Percentiles rank a stretch among this genome's conserved stretches.
Conservation (phyloP, 1,140 invertebrate species). For the Drosophila rhopaloa region DNA sequence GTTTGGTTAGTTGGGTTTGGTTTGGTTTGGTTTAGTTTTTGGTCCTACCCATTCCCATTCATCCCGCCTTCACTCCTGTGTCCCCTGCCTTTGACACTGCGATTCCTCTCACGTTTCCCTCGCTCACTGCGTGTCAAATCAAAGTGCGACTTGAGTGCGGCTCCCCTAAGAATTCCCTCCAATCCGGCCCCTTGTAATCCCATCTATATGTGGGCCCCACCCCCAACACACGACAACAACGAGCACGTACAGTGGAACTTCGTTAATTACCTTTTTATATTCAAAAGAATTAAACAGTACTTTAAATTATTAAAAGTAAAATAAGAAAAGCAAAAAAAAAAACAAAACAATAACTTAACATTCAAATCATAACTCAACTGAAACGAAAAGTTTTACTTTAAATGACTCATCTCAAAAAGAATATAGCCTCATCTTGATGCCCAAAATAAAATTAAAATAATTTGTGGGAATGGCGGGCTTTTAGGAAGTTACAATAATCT, state of each 20-base stretch:
- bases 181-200: not conserved
- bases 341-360: not conserved
- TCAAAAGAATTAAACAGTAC: too few relatives aligned
- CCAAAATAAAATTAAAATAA: too few relatives aligned
- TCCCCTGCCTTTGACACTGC: not conserved
- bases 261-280: not conserved
- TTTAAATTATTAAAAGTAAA: too few relatives aligned
- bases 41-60: conserved; percentile 9
- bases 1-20: conserved; percentile 11
- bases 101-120: conserved; percentile 40
- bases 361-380: too few relatives aligned
- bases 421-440: too few relatives aligned
- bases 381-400: too few relatives aligned
- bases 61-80: too few relatives aligned
- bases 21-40: conserved; percentile 15
- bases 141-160: conserved; percentile 35
- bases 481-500: too few relatives aligned
- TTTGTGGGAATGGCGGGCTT: too few relatives aligned
- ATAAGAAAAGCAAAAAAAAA: too few relatives aligned
- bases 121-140: conserved; percentile 48
- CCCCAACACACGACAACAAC: conserved; percentile 16
- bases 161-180: conserved; percentile 15
- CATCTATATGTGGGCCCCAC: conserved; percentile 9
- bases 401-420: too few relatives aligned
- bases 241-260: conserved; percentile 7